Percentiles rank a stretch among this genome's conserved stretches.
phyloP scores from a whole-genome alignment of 2,888 invertebrate genomes.

The Diadegma fenestrale region DNA sequence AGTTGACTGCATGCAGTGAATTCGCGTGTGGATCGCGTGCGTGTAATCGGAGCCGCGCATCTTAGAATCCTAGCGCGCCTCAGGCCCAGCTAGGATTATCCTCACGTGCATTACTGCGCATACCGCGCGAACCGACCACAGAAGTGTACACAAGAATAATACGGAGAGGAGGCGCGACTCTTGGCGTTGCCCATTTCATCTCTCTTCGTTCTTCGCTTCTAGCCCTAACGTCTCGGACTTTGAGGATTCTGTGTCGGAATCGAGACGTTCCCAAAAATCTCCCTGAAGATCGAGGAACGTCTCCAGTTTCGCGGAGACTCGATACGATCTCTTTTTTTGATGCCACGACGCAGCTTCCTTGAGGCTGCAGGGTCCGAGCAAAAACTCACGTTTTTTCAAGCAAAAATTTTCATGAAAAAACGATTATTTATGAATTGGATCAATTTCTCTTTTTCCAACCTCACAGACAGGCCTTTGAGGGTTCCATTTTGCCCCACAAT shows the following conservation, averaged over 20 bases:
- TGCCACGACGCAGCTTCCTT: too few relatives aligned
- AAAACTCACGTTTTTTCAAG: neutral
- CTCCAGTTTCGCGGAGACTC: too few relatives aligned
- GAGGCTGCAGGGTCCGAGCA: neutral
- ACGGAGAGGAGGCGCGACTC: slow-evolving; percentile 45
- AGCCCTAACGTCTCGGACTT: slow-evolving; percentile 1
- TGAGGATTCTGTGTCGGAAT: too few relatives aligned
- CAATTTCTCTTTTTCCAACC: neutral
- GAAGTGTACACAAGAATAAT: slow-evolving; percentile 61
- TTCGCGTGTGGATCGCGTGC: slow-evolving; percentile 76
- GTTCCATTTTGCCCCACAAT: neutral
- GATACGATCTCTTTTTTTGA: too few relatives aligned
- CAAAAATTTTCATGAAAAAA: neutral
- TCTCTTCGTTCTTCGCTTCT: neutral
- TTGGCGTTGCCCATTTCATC: slow-evolving; percentile 30
- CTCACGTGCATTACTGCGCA: slow-evolving; percentile 73
- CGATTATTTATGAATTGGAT: neutral
- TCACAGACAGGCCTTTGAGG: neutral
- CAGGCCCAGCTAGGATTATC: slow-evolving; percentile 71
- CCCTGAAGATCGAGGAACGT: too few relatives aligned
- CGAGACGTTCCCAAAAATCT: too few relatives aligned
- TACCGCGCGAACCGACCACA: slow-evolving; percentile 68
- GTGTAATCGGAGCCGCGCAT: slow-evolving; percentile 79
- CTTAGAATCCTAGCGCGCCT: slow-evolving; percentile 73
- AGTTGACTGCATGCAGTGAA: slow-evolving; percentile 6